Base-by-base conservation (phyloP, 2,797 vertebrate species). In the Periophthalmus magnuspinnatus region DNA sequence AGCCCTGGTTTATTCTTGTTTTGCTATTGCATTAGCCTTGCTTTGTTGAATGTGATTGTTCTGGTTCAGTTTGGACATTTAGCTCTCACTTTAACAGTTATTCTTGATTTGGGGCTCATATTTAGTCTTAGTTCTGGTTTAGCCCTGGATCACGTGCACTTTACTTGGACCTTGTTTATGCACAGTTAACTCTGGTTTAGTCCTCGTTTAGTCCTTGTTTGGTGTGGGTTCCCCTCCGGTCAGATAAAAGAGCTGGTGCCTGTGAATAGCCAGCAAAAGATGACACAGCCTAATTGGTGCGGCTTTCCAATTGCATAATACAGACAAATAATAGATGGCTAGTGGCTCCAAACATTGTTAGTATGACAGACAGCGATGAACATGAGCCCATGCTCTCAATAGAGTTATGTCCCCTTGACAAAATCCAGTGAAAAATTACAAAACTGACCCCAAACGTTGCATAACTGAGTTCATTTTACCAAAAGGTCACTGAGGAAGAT, bases 371-470 rank as follows among this genome's bases (percentile, higher is more conserved):
- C 70, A 48, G 8, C 24, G 47, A 14, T 14, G 78, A 62, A 79
- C 67, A 68, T 21, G 28, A 36, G 38, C 73, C 41, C 34, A 28
- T 78, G 24, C 73, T 69, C 6, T 68, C 34, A 65, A 34, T 14
- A 62, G 55, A 71, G 32, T 76, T 69, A 66, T 65, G 65, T 2
- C 50, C 50, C 64, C 33, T 6, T 78, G 61, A 75, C 77, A 80
- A 74, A 65, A 77, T 73, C 41, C 36, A 6, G 19, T 41, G 60
- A 75, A 71, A 48, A 56, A 74, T 63, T 71, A 21, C 67, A 71
- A 75, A 72, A 28, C 50, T 55, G 38, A 74, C 64, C 74, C 16
- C 70, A 8, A 67, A 59, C 54, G 55, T 85, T 81, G 19, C 56
- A 52, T 68, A 82, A 81, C 55, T 33, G 13, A 48, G n/a, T 57